These are phyloP conservation scores for Lasiommata megera DNA, from an alignment of 2,888 invertebrate species.

Conservation along the genomic window DNA sequence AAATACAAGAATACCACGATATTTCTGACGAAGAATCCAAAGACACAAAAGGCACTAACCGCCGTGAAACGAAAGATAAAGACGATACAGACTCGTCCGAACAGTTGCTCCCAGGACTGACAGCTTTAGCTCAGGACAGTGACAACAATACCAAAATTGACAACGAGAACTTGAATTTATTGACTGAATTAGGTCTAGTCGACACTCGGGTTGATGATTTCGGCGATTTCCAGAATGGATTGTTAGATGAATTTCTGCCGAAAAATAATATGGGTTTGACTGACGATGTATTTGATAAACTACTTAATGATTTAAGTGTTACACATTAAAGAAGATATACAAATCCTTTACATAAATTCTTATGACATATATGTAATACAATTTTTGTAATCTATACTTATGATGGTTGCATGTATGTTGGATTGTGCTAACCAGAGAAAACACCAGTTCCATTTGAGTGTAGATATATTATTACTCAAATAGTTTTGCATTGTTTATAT, in stretches of 20 bases:
- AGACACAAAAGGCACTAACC: slow-evolving; percentile 60
- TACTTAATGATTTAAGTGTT: slow-evolving; percentile 62
- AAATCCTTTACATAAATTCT: too few species aligned
- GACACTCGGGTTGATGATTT: slow-evolving; percentile 69
- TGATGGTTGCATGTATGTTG: too few species aligned
- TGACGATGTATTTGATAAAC: slow-evolving; percentile 69
- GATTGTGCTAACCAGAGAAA: too few species aligned
- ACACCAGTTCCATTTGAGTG: too few species aligned
- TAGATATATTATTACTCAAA: too few species aligned
- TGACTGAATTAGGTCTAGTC: slow-evolving; percentile 81
- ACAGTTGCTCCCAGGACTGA: slow-evolving; percentile 60
- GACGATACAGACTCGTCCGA: slow-evolving; percentile 60
- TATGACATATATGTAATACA: too few species aligned
- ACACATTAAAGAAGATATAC: slow-evolving; percentile 43
- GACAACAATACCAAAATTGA: slow-evolving; percentile 27
- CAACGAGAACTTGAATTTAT: slow-evolving; percentile 57
- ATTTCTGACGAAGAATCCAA: slow-evolving; percentile 62
- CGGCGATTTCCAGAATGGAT: slow-evolving; percentile 70
- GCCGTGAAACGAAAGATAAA: slow-evolving; percentile 59
- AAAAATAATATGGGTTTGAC: slow-evolving; percentile 44
- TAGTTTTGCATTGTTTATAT: too few species aligned
- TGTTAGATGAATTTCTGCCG: slow-evolving; percentile 52
- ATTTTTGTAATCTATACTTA: too few species aligned
- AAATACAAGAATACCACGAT: slow-evolving; percentile 73
- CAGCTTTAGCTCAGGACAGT: slow-evolving; percentile 66